Base-by-base conservation (phyloP, 2,888 invertebrate species). In the Mesorhabditis sp. region DNA sequence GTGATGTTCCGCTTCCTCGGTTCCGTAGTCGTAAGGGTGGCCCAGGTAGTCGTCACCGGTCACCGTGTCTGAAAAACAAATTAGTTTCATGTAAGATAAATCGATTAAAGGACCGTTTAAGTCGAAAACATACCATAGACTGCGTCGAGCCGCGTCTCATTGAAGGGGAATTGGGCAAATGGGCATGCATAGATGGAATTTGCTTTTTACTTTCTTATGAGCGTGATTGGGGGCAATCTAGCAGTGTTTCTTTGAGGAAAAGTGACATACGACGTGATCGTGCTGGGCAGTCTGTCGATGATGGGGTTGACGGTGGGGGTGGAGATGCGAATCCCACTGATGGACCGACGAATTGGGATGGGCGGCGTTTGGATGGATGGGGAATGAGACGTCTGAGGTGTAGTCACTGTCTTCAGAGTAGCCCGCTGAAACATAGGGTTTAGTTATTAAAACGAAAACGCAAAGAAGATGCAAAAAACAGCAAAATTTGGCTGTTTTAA, bases 361-460 rank as follows among this genome's bases (percentile, higher is more conserved):
- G 28, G 71, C 45, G 75, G 88, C 87, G 73, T 76, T 73, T 68
- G 80, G 82, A 65, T 77, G 79, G 67, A 83, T 80, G 67, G 94
- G 95, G 89, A 92, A 95, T 89, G 94, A 95, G 85, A 95, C 91
- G 88, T 95, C 95, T 75, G 93, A 93, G 74, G 95, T 95, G 88
- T 95, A 95, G 89, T 95, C 95, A 82, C 94, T 94, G 88, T 95
- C 95, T 88, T 95, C 95, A 67, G 94, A 94, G 87, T 94, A 92
- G 72, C 94, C 93, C 87, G 93, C 93, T 93, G 90, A 68, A 80
- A 81, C 62, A 67, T 41, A 43, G 7, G n/a, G 65, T 7, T 65
- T 66, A n/a, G 4, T 4, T 44, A 41, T 28, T 28, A 28, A 28
- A 28, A 2, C 28, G 2, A 28, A 28, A 28, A 28, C 28, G 28